These are phyloP conservation scores for Neodiprion virginianus DNA, from an alignment of 1,140 invertebrate species.

Conservation along the genomic window DNA sequence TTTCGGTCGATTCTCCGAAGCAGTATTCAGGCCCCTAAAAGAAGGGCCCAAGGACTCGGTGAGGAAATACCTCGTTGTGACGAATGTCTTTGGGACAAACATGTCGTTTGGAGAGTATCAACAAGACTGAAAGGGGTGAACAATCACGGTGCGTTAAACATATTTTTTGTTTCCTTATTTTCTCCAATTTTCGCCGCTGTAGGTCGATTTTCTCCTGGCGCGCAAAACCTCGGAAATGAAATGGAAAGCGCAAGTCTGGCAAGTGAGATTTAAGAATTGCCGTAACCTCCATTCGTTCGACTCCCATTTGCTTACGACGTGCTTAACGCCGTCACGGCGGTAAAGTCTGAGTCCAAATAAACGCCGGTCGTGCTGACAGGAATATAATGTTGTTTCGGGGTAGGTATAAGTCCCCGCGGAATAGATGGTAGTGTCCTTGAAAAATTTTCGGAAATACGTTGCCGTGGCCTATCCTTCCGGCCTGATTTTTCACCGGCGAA, in stretches of 20 bases:
- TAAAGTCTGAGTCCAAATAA: neutral
- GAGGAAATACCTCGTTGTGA: slow-evolving; percentile 34
- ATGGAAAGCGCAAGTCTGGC: neutral
- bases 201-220: neutral
- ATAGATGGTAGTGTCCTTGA: neutral
- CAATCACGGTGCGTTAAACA: neutral
- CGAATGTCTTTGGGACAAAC: slow-evolving; percentile 47
- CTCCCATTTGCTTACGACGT: no score
- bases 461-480: no score
- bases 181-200: no score
- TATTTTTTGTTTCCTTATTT: neutral
- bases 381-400: no score
- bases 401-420: neutral
- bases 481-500: no score
- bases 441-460: neutral
- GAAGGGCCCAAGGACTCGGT: neutral
- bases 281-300: no score
- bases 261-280: no score
- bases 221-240: neutral
- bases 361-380: neutral
- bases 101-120: slow-evolving; percentile 20
- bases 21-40: neutral
- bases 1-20: neutral
- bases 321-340: neutral
- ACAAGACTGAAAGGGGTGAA: neutral